Evolutionary conservation across 2,797 vertebrate genomes (phyloP), one percentile per base, ranked within the genome.

Genomic region (Pantherophis vulpinus): DNA sequence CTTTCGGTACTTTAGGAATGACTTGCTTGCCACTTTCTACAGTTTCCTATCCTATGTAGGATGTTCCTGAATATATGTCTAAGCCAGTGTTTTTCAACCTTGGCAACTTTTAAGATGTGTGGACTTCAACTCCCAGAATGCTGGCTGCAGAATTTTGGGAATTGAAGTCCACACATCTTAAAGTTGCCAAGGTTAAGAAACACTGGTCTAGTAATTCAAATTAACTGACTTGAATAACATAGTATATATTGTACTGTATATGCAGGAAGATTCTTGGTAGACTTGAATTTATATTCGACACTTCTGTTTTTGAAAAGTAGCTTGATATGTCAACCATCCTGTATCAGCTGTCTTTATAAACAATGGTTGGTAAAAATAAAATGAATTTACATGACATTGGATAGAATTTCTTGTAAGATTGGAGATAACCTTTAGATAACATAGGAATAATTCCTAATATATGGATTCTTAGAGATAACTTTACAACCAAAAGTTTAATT

Each of bases 381-480:
- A 8, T 79, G 37, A 27, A 23, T 59, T 55, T 93, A 59, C 29
- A 27, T 88, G 61, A 91, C 20, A 60, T 60, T 23, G 61, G 61
- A 42, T 59, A 51, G 8, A 42, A n/a, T 5, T 74, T 91, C 20
- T 42, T 59, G 61, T 32, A 27, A 32, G 25, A 20, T 2, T 74
- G 8, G 54, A 56, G 37, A 25, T 29, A 86, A 55, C 60, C 86
- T 87, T 94, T 94, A 51, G 47, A 51, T 51, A 51, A 95, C 90
- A 95, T 20, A 25, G 63, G 90, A 90, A 54, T 91, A 83, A 5
- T 1, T 91, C 86, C 54, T 94, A 83, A 10, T 25, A 83, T 5
- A 12, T 93, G 66, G 93, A 95, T 95, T 94, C 91, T 93, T 86
- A 47, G 95, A 93, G 87, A 90, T 63, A 60, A 90, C 61, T 0